A percentile compares a stretch with the other conserved stretches of the same genome.
These are phyloP conservation scores for Paraescarpia echinospica DNA, from an alignment of 1,140 invertebrate genomes.

Conservation along the genomic window DNA sequence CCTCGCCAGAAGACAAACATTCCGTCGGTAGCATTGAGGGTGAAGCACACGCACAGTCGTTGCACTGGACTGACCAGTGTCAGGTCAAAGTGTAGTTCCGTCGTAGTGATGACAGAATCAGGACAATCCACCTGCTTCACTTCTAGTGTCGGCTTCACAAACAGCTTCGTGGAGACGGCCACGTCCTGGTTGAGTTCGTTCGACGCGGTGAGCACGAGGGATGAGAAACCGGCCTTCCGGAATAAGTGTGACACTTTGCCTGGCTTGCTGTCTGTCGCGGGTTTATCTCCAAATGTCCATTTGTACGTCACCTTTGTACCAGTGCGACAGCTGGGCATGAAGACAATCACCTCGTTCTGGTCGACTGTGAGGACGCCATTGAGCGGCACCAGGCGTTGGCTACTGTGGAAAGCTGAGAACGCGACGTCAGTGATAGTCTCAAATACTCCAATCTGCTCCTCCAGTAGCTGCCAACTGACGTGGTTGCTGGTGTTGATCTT, in stretches of 20 bases:
- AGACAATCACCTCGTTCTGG: background rate
- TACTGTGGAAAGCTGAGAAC: background rate
- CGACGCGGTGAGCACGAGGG: background rate
- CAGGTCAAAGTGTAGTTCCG: background rate
- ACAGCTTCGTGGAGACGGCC: background rate
- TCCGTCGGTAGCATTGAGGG: background rate
- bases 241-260: background rate
- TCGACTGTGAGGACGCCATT: background rate
- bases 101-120: background rate
- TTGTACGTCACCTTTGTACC: background rate
- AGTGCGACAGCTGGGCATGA: background rate
- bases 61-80: background rate
- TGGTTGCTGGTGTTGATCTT: background rate
- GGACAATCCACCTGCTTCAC: background rate
- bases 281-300: background rate
- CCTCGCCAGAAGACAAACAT: background rate
- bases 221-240: background rate
- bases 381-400: background rate
- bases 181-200: background rate
- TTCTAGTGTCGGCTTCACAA: background rate
- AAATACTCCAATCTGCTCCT: background rate
- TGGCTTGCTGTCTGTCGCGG: background rate
- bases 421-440: background rate
- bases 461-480: background rate
- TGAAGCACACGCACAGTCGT: background rate